Percentiles rank a stretch among this genome's conserved stretches.
Conservation (phyloP, 2,797 vertebrate species). For the Pogoniulus pusillus region DNA sequence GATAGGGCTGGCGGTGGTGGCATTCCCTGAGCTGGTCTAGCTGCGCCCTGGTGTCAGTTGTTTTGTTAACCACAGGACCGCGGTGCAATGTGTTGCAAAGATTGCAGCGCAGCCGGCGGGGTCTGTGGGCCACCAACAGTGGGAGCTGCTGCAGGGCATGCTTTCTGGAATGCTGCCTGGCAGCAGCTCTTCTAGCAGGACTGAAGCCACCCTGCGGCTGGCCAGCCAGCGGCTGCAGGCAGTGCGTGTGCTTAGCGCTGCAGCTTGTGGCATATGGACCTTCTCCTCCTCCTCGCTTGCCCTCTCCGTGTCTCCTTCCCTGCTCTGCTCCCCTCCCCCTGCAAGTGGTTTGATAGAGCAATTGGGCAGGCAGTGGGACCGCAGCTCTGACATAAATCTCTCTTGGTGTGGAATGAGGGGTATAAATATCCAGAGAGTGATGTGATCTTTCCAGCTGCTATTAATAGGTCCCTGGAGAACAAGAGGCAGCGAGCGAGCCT, state of each 20-base stretch:
- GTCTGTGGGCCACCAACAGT: constrained; percentile 10
- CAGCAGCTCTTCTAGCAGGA: neutral
- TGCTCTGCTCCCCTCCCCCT: constrained; percentile 41
- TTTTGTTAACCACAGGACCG: neutral
- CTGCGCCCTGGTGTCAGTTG: neutral
- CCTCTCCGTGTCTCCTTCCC: constrained; percentile 71
- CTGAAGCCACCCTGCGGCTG: neutral
- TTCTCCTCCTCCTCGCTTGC: constrained; percentile 67
- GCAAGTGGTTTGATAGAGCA: constrained; percentile 67
- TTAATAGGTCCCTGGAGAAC: constrained; percentile 83
- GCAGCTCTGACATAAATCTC: constrained; percentile 81
- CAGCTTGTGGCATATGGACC: constrained; percentile 61
- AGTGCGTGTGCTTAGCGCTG: neutral
- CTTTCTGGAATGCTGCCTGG: constrained; percentile 34
- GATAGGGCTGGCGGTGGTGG: accelerated
- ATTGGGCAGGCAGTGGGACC: constrained; percentile 75
- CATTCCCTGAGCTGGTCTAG: neutral
- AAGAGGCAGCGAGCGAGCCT: constrained; percentile 60
- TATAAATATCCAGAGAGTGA: constrained; percentile 79
- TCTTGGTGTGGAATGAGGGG: constrained; percentile 82
- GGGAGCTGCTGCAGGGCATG: constrained; percentile 16
- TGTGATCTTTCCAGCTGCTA: constrained; percentile 86
- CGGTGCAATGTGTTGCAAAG: neutral
- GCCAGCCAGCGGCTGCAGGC: constrained; percentile 22
- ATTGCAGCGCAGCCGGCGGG: accelerated